Evolutionary conservation across 2,888 invertebrate genomes (phyloP).

Genomic region (Penaeus monodon): DNA sequence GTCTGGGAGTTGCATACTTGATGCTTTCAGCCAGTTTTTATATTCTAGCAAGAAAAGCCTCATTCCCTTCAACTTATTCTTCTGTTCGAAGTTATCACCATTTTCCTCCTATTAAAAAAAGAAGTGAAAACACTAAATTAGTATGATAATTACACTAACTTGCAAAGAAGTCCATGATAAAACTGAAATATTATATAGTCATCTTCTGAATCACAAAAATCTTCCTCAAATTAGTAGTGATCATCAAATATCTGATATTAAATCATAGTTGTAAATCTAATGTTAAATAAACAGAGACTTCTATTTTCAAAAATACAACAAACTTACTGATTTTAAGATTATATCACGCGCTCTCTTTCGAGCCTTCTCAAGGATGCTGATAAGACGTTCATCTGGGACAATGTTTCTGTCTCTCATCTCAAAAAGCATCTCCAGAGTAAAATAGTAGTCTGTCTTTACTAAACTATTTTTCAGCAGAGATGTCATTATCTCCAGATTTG

Average conservation of each 20-base stretch:
- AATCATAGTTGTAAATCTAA: too few species aligned
- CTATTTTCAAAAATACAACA: too few species aligned
- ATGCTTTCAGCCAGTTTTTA: conserved; percentile 50
- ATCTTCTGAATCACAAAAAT: too few species aligned
- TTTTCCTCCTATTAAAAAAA: conserved; percentile 2
- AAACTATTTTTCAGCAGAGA: conserved; percentile 43
- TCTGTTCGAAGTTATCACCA: not conserved
- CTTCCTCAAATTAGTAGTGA: too few species aligned
- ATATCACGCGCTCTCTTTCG: not conserved
- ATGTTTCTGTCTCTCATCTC: conserved; percentile 18
- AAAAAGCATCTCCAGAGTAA: conserved; percentile 33
- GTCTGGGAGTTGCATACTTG: conserved; percentile 39
- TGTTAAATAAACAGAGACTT: too few species aligned
- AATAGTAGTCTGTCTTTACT: conserved; percentile 31
- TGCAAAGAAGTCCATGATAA: too few species aligned
- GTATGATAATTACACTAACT: too few species aligned
- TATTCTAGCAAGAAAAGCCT: conserved; percentile 45
- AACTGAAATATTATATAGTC: too few species aligned
- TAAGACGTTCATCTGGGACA: conserved; percentile 18
- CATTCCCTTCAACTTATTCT: conserved; percentile 15
- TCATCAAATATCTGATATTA: too few species aligned
- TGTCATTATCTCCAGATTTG: conserved; percentile 45
- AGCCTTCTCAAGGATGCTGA: conserved; percentile 14
- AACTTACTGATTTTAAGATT: conserved; percentile 13
- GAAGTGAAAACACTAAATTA: too few species aligned